Evolutionary conservation across 2,797 vertebrate genomes (phyloP), one percentile per base, ranked within the genome.

Genomic region (Lutra lutra): DNA sequence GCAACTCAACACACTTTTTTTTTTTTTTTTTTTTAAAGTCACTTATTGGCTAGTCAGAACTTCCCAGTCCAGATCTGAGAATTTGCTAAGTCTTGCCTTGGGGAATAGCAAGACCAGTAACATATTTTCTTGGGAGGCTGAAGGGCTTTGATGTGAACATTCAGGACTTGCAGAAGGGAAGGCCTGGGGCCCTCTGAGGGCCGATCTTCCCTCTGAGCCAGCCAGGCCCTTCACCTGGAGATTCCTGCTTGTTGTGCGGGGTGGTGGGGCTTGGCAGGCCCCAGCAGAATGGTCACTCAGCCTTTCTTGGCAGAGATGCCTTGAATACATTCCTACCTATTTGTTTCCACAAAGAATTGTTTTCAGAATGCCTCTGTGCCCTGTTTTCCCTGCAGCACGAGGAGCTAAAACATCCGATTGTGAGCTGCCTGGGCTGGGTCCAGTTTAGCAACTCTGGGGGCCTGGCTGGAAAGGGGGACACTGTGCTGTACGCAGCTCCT

Each of bases 231-330:
- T 43, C 35, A 25, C 70, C 14, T 32, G 40, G 43, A 58, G 72
- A 70, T 64, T 60, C 48, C 32, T 46, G 58, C 80, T 18, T 80
- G 51, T 73, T n/a, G 32, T 75, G 66, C 6, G 2, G n/a, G 58
- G 12, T 72, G 32, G 25, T 64, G 54, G 89, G 68, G 4, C 86
- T 83, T 66, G 14, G 21, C 43, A 48, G 64, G 8, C 60, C 43
- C 58, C 4, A 0, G 27, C 32, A 12, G 64, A 48, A 20, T 80
- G 91, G 27, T 64, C 21, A 83, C 7, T 35, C 87, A 51, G 89
- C 48, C 88, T 86, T 83, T 82, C 64, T 72, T 85, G 92, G 56
- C 7, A 7, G 86, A 94, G 72, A 96, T 27, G 13, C 35, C 62
- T 32, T 54, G 46, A n/a, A 18, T 73, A 60, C 66, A 4, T 51